These are phyloP conservation scores for Phenganax stokvisi DNA, from an alignment of 92 coral and sea anemone genomes.

Conservation along the genomic window DNA sequence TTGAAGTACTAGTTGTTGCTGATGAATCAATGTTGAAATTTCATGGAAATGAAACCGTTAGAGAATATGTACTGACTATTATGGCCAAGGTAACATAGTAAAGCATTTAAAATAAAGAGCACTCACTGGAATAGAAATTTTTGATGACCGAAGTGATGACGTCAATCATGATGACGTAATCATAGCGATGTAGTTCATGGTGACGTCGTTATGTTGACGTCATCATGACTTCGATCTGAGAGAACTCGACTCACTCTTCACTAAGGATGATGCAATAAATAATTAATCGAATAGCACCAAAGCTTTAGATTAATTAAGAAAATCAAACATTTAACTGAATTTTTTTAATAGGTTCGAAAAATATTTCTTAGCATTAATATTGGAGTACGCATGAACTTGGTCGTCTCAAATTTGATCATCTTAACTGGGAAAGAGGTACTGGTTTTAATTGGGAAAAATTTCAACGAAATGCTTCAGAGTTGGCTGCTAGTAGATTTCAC, in stretches of 20 bases:
- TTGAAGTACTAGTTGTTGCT: conserved; percentile 76
- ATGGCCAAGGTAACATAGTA: conserved; percentile 75
- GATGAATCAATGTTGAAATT: conserved; percentile 81
- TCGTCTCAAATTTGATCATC: conserved; percentile 63
- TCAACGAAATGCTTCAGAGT: neutral
- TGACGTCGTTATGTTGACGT: too few species aligned
- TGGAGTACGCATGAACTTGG: conserved; percentile 69
- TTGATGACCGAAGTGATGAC: too few species aligned
- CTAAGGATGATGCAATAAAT: neutral
- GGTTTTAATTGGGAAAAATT: neutral
- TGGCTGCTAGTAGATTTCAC: too few species aligned
- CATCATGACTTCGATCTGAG: too few species aligned
- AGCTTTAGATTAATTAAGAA: neutral
- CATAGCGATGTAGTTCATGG: too few species aligned
- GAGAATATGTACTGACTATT: conserved; percentile 72
- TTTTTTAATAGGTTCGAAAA: conserved; percentile 56
- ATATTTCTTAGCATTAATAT: conserved; percentile 70
- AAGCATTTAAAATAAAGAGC: neutral
- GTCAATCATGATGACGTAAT: too few species aligned
- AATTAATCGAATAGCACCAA: neutral
- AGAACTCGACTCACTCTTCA: too few species aligned
- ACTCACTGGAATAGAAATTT: too few species aligned
- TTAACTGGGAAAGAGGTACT: conserved; percentile 70
- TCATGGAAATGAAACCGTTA: conserved; percentile 82
- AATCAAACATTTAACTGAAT: neutral